Evolutionary conservation across 1,140 invertebrate species (phyloP), one percentile per base, ranked within the genome.

Genomic region (Macrosteles quadrilineatus): DNA sequence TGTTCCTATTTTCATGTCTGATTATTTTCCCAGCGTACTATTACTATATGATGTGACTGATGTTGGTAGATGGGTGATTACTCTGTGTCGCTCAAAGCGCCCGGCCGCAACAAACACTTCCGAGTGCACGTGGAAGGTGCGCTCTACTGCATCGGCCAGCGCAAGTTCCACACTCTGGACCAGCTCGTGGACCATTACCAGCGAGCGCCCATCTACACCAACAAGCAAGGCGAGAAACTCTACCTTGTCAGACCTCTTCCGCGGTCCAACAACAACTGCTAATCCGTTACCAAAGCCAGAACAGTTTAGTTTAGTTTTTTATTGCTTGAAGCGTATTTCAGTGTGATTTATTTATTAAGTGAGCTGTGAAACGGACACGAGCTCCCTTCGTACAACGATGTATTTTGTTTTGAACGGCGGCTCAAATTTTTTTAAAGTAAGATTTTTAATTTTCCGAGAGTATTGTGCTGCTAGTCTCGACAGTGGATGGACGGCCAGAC

Each of bases 171-270:
- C 74, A 93, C 93, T 55, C 83, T 99, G 76, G 96, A 99, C 80
- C 96, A 98, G 80, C 85, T 99, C 71, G 96, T 99, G 73, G 94
- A 97, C 78, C 97, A 99, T 84, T 99, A 99, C 84, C 97, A 97
- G 84, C 90, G 94, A 79, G 95, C 97, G 73, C 98, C 98, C 57
- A 99, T 99, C 77, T 99, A 98, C 81, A 98, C 95, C 71, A 96
- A 96, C 83, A 95, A 95, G 80, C 91, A 94, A 82, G 94, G 94
- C 75, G 94, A 96, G 82, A 96, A 96, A 82, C 84, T 97, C 23
- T 96, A 95, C 81, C 85, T 97, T 71, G 93, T 96, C 76, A 90
- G 94, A 75, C 89, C 94, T 68, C 83, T 96, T 79, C 93, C 92
- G 17, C 47, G 67, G 57, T 31, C 67, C 29, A 31, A 17, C n/a